Base-by-base conservation (phyloP, 2,797 vertebrate species). In the Chromobotia macracanthus region DNA sequence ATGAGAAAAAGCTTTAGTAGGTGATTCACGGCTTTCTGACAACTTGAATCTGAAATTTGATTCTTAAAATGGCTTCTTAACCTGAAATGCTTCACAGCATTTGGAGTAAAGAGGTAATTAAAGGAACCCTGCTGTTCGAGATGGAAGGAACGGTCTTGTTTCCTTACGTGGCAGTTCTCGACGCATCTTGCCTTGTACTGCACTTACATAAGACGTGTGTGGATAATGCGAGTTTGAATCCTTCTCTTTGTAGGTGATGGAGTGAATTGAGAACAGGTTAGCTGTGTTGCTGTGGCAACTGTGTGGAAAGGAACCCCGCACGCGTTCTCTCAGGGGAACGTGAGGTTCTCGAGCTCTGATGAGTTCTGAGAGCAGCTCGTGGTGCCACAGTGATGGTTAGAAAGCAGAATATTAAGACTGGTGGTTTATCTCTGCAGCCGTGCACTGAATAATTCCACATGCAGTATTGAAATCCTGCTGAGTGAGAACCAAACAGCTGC, bases 201-300 rank as follows among this genome's bases (percentile, higher is more conserved):
- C 55, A 66, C 69, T 77, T 70, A 44, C 28, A 73, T 66, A 41
- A 73, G 16, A 66, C n/a, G 28, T 28, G 38, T 66, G 75, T 72
- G 28, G 13, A 9, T 15, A 25, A 15, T 28, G 60, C 76, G 60
- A 35, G 18, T 44, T 18, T 72, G 41, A 44, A 51, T 78, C n/a
- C 50, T 58, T 56, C 63, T 50, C 63, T n/a, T n/a, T n/a, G 48
- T 69, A 82, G 64, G 55, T 66, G 70, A 78, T 69, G 46, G 44
- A 73, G 44, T 69, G 75, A 44, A 60, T 68, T 50, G 46, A 67
- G 70, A 69, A 77, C 1, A 68, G 15, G 80, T 50, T 73, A 44
- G 19, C 75, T 28, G 28, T 25, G 80, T 82, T 82, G 75, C 80
- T 74, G 64, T 82, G 65, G 80, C 72, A 74, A 79, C 80, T 19